Conservation (phyloP, 2,113 vertebrate species). For the Anguilla rostrata region DNA sequence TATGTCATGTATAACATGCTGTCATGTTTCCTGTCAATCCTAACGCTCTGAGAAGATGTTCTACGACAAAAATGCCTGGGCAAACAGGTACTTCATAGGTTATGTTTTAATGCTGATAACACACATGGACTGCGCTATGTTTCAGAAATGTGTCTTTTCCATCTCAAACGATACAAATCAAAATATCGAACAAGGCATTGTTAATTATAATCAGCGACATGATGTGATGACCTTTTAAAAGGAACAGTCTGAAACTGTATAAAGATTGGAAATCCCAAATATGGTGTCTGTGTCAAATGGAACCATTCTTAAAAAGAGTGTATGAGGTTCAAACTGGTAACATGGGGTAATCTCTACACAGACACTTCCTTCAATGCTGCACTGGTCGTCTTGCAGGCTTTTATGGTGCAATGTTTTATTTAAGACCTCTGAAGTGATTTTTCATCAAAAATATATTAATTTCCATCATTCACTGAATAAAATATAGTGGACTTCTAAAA, state of each 20-base stretch:
- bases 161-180: background rate
- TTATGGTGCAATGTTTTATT: constrained; percentile 52
- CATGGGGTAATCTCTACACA: background rate
- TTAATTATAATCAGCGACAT: background rate
- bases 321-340: background rate
- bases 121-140: background rate
- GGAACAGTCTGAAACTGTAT: background rate
- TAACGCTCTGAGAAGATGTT: too few species aligned
- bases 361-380: constrained; percentile 28
- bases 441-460: constrained; percentile 54
- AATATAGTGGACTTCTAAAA: constrained; percentile 39
- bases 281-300: too few species aligned
- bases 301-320: too few species aligned
- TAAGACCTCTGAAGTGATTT: constrained; percentile 44
- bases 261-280: background rate
- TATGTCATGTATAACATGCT: too few species aligned
- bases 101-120: background rate
- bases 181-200: background rate
- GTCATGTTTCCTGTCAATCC: too few species aligned
- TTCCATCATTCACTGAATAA: constrained; percentile 45
- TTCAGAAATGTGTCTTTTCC: background rate
- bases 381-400: constrained; percentile 29
- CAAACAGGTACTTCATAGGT: too few species aligned
- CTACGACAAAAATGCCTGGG: too few species aligned
- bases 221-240: background rate